Percentiles rank a stretch among this genome's conserved stretches.
These are phyloP conservation scores for Epistrophella euchroma DNA, from an alignment of 2,888 invertebrate species.

Conservation along the genomic window DNA sequence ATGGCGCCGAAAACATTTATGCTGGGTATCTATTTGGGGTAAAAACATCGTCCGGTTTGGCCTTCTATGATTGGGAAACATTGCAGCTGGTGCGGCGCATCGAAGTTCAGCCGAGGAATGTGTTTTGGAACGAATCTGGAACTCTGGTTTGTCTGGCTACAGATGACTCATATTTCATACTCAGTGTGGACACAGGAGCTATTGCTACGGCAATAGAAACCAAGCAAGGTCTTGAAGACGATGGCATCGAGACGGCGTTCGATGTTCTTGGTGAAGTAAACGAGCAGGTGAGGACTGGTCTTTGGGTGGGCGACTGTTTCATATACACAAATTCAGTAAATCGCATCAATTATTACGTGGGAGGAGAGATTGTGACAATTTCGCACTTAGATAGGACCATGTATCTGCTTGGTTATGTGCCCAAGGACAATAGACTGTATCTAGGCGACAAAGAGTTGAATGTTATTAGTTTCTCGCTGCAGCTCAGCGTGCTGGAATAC, in stretches of 20 bases:
- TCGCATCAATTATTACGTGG: slow-evolving; percentile 99
- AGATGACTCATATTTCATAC: slow-evolving; percentile 97
- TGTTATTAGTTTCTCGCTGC: slow-evolving; percentile 96
- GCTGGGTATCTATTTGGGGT: slow-evolving; percentile 96
- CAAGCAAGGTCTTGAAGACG: slow-evolving; percentile 92
- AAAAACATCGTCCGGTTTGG: slow-evolving; percentile 94
- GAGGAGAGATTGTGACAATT: slow-evolving; percentile 99
- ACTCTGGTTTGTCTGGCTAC: slow-evolving; percentile 96
- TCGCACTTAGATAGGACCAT: slow-evolving; percentile 98
- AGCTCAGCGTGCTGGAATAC: slow-evolving; percentile 98
- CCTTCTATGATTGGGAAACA: slow-evolving; percentile 99
- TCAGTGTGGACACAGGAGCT: slow-evolving; percentile 93
- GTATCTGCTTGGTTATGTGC: slow-evolving; percentile 98
- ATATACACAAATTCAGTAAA: slow-evolving; percentile 99
- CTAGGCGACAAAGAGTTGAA: slow-evolving; percentile 99
- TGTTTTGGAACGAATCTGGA: slow-evolving; percentile 99
- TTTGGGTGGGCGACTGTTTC: slow-evolving; percentile 99
- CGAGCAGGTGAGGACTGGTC: slow-evolving; percentile 96
- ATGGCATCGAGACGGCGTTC: slow-evolving; percentile 98
- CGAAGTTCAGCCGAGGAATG: slow-evolving; percentile 96
- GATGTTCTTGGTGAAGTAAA: slow-evolving; percentile 93
- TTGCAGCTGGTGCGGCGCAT: slow-evolving; percentile 96
- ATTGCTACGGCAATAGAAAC: slow-evolving; percentile 91
- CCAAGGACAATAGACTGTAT: slow-evolving; percentile 97
- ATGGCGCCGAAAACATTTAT: slow-evolving; percentile 98